Conservation (phyloP, 1,140 invertebrate species). For the Aphaenogaster rudis region DNA sequence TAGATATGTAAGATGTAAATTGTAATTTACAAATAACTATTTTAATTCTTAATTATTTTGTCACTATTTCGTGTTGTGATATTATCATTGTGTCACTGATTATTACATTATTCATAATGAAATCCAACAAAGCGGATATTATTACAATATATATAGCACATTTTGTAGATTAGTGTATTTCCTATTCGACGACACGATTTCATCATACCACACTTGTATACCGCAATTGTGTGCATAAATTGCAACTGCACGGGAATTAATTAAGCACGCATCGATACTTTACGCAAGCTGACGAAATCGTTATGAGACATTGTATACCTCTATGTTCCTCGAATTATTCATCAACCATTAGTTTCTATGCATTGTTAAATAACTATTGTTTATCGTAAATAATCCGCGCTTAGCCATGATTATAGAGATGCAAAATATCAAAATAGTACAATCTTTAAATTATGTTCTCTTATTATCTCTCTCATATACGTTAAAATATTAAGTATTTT, state of each 20-base stretch:
- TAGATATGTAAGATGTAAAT: neutral
- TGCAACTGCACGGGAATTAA: conserved; percentile 38
- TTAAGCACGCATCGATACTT: conserved; percentile 32
- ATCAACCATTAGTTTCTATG: conserved; percentile 9
- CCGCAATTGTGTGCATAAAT: conserved; percentile 1
- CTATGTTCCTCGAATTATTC: conserved; percentile 1
- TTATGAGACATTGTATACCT: neutral
- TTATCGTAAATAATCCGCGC: neutral
- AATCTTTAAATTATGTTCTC: neutral
- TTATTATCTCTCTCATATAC: neutral
- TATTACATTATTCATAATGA: neutral
- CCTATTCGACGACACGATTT: conserved; percentile 10
- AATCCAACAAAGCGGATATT: neutral
- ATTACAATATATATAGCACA: neutral
- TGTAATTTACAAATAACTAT: neutral
- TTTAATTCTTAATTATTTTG: neutral
- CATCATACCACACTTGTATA: conserved; percentile 1
- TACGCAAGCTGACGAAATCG: neutral
- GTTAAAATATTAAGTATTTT: neutral
- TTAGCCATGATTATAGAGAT: neutral
- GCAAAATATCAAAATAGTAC: neutral
- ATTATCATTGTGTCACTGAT: neutral
- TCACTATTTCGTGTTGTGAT: neutral
- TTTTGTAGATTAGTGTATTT: conserved; percentile 32
- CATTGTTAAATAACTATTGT: neutral